Conservation (phyloP, 2,797 vertebrate genomes). For the Arctocebus calabarensis region DNA sequence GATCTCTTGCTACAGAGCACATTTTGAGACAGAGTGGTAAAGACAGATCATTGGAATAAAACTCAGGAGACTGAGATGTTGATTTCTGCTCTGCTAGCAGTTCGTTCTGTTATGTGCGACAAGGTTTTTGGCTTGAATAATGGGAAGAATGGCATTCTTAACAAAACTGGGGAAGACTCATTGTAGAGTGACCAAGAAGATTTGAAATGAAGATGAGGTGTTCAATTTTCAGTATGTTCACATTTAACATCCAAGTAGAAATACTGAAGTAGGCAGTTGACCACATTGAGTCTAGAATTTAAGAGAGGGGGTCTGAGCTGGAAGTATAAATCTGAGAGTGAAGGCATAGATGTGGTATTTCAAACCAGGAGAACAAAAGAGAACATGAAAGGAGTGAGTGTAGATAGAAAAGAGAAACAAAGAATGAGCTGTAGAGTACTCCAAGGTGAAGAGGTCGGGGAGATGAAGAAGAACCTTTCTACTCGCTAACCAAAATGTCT, state of each 20-base stretch:
- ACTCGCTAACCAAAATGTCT: background rate
- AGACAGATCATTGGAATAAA: constrained; percentile 33
- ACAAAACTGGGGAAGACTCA: constrained; percentile 19
- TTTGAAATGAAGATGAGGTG: constrained; percentile 14
- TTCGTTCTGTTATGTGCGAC: background rate
- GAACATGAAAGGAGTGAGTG: background rate
- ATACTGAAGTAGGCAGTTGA: constrained; percentile 28
- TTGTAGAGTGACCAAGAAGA: background rate
- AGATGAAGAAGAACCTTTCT: constrained; percentile 42
- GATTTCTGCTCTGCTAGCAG: background rate
- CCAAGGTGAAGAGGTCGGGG: background rate
- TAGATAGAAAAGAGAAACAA: background rate
- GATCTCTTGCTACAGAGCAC: constrained; percentile 2
- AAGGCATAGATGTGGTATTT: constrained; percentile 5
- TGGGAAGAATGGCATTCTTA: background rate
- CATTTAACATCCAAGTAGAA: constrained; percentile 51
- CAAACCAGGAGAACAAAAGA: constrained; percentile 20
- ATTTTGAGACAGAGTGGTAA: background rate
- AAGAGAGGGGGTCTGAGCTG: constrained; percentile 10
- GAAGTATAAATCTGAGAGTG: constrained; percentile 13
- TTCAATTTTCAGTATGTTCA: constrained; percentile 10
- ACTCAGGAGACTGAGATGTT: background rate
- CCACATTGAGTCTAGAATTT: constrained; percentile 32
- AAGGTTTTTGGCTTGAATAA: constrained; percentile 9
- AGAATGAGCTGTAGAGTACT: background rate